Percentiles rank a stretch among this genome's conserved stretches.
Evolutionary conservation across 2,888 invertebrate species (phyloP).

Genomic region (Mimachlamys varia): DNA sequence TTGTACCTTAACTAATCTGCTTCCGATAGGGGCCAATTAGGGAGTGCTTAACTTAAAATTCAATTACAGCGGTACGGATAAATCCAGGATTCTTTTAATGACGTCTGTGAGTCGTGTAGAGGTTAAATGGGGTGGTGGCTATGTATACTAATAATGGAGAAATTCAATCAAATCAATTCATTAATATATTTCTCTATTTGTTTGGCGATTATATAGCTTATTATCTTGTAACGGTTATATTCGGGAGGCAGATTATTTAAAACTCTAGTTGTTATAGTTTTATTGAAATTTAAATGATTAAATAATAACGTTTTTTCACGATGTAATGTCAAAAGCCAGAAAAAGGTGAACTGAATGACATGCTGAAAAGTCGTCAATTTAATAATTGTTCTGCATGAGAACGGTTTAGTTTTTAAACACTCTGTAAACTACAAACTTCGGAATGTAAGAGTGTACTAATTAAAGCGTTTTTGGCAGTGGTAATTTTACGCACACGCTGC

Average conservation of each 20-base stretch:
- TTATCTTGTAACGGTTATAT: background rate
- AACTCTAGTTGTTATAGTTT: background rate
- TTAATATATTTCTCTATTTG: background rate
- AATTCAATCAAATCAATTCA: background rate
- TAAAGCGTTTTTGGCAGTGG: too few relatives aligned
- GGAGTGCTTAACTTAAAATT: constrained; percentile 39
- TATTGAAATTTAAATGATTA: background rate
- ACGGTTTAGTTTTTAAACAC: too few relatives aligned
- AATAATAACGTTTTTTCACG: background rate
- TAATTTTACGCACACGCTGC: too few relatives aligned
- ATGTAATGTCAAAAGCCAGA: too few relatives aligned
- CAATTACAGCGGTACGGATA: constrained; percentile 37
- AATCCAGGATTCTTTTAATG: constrained; percentile 37
- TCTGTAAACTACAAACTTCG: too few relatives aligned
- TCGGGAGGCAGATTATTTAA: background rate
- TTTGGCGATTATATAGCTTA: background rate
- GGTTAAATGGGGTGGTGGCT: constrained; percentile 21
- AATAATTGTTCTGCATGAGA: too few relatives aligned
- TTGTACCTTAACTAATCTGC: constrained; percentile 40
- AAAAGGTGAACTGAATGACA: too few relatives aligned
- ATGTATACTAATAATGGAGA: background rate
- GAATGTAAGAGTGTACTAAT: too few relatives aligned
- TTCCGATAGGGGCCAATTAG: constrained; percentile 42
- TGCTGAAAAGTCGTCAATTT: too few relatives aligned
- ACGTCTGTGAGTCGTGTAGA: background rate